Base-by-base conservation (phyloP, 2,888 invertebrate genomes). In the Limnephilus auricula region DNA sequence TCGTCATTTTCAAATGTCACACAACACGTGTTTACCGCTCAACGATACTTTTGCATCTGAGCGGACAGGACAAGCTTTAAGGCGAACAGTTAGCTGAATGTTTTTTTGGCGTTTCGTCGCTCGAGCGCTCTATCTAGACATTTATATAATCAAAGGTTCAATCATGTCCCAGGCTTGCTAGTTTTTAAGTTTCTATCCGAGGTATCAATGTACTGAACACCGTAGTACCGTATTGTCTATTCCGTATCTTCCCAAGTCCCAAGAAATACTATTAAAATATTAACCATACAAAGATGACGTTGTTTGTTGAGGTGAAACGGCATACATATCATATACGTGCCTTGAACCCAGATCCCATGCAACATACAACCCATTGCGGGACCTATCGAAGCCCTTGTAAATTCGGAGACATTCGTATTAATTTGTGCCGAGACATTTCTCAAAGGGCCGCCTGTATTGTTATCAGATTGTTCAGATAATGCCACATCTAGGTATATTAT, bases 281-380 rank as follows among this genome's bases (percentile, higher is more conserved):
- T 18, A 25, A 25, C 37, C 83, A 34, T 37, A 83, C 83, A 83
- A 83, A 83, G 83, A 83, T 83, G 40, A 40, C 40, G 25, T 83
- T 83, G 34, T 83, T 83, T 83, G 83, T 83, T 32, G 34, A 83
- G 65, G 65, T 65, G 65, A 65, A 6, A 65, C 65, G n/a, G 65
- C 25, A 0, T 25, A n/a, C n/a, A n/a, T n/a, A n/a, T n/a, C n/a
- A n/a, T n/a, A n/a, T n/a, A 65, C 65, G 65, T 25, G 25, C 25
- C 65, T 6, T 25, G 25, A 65, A 25, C 65, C 65, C 9, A 9
- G 18, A 18, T 50, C 65, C 65, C 25, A n/a, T 25, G 25, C 6
- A 65, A 65, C 9, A 25, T 6, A 65, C 25, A n/a, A 65, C 4
- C 25, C 65, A 65, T 5, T 65, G 6, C 65, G 65, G n/a, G 65